Percentiles rank a stretch among this genome's conserved stretches.
phyloP scores from a whole-genome alignment of 2,797 vertebrate species.

The Coccyzus lansbergi region DNA sequence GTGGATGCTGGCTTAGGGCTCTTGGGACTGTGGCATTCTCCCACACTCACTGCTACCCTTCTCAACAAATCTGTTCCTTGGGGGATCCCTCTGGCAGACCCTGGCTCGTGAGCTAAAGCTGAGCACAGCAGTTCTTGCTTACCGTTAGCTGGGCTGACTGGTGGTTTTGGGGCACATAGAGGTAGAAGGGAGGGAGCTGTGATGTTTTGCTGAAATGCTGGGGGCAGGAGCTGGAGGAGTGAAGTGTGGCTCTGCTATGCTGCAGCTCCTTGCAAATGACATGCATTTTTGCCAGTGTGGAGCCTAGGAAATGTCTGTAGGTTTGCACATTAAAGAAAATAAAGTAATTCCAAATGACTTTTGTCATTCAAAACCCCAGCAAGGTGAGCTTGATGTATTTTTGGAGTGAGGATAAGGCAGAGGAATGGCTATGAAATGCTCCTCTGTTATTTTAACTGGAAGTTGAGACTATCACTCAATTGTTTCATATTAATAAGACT shows the following conservation, averaged over 20 bases:
- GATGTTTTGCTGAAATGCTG: background rate
- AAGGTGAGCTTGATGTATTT: background rate
- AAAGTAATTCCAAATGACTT: background rate
- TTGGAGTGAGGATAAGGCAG: background rate
- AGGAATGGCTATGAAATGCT: background rate
- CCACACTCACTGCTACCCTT: accelerated
- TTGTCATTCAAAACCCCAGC: background rate
- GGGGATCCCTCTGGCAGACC: background rate
- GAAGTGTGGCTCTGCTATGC: background rate
- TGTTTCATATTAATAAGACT: constrained; percentile 58
- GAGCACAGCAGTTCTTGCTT: background rate
- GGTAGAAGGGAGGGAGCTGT: background rate
- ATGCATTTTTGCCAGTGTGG: background rate
- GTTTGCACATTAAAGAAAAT: background rate
- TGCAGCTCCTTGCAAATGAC: background rate
- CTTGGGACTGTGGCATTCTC: background rate
- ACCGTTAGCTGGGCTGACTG: background rate
- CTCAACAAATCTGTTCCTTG: background rate
- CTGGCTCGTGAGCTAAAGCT: background rate
- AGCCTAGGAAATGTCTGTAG: background rate
- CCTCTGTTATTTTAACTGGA: background rate
- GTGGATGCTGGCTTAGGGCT: background rate
- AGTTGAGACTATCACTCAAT: constrained; percentile 2
- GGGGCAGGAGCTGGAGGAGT: background rate
- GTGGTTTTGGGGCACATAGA: accelerated